These are phyloP conservation scores for Drosophila setosimentum DNA, from an alignment of 2,888 invertebrate species.

Conservation along the genomic window DNA sequence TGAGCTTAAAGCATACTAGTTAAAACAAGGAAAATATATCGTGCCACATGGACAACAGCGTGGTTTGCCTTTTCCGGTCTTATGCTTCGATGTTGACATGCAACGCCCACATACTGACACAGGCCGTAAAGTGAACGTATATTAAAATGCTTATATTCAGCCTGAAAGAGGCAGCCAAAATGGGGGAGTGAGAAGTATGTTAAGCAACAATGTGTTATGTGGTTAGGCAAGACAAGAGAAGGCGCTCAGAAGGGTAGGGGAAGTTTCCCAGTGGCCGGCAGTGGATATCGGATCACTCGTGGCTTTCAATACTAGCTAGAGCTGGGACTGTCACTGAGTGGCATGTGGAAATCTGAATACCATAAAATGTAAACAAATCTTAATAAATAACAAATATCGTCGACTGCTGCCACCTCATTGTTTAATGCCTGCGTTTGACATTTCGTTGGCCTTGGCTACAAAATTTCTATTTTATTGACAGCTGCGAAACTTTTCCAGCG, in stretches of 20 bases:
- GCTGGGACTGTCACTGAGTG: conserved; percentile 2
- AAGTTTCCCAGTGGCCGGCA: conserved; percentile 32
- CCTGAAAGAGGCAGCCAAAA: neutral
- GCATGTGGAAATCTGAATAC: conserved; percentile 40
- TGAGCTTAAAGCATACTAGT: neutral
- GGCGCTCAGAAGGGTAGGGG: neutral
- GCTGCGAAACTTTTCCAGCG: conserved; percentile 49
- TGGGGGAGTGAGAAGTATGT: conserved; percentile 36
- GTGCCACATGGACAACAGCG: neutral
- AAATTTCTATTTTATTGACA: conserved; percentile 72
- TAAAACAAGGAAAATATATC: neutral
- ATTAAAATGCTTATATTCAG: conserved; percentile 53
- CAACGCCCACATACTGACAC: conserved; percentile 21
- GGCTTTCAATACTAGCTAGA: neutral
- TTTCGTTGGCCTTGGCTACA: conserved; percentile 31
- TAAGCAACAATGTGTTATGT: conserved; percentile 16
- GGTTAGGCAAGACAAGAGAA: neutral
- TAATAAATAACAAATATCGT: conserved; percentile 68
- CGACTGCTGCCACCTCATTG: conserved; percentile 28
- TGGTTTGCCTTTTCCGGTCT: conserved; percentile 7
- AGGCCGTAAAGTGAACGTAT: conserved; percentile 41
- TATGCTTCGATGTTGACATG: conserved; percentile 26
- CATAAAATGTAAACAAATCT: conserved; percentile 70
- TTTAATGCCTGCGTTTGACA: conserved; percentile 27
- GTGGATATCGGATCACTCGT: conserved; percentile 12